phyloP scores from a whole-genome alignment of 2,797 vertebrate genomes.

The Diceros bicornis region DNA sequence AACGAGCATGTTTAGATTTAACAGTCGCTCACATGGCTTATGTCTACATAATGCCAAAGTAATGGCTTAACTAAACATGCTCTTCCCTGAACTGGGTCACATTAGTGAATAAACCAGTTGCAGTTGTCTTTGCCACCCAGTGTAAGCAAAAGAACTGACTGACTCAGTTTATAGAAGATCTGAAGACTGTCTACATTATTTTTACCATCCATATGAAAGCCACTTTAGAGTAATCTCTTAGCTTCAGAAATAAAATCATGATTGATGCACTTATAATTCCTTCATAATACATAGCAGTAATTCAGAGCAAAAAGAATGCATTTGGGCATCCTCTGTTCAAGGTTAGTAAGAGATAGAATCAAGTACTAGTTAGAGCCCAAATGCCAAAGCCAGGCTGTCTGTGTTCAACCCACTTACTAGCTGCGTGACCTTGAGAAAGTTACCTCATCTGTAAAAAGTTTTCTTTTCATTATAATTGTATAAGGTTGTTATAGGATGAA shows the following conservation, averaged over 20 bases:
- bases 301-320: constrained; percentile 44
- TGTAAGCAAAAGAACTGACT: not conserved
- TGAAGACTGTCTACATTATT: constrained; percentile 10
- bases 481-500: not conserved
- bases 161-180: constrained; percentile 17
- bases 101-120: constrained; percentile 31
- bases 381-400: not conserved
- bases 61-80: not conserved
- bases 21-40: not conserved
- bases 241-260: constrained; percentile 62
- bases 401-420: not conserved
- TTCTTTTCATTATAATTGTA: constrained; percentile 11
- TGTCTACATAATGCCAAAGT: not conserved
- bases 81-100: not conserved
- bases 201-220: not conserved
- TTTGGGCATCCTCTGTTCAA: constrained; percentile 43
- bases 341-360: constrained; percentile 6
- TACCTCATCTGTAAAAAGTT: not conserved
- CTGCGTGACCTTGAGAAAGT: not conserved
- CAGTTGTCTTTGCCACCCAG: constrained; percentile 36
- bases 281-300: constrained; percentile 30
- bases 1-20: constrained; percentile 31
- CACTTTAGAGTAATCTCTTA: constrained; percentile 2
- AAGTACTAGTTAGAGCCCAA: not conserved
- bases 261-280: not conserved